phyloP scores from a whole-genome alignment of 2,888 invertebrate species.

The Calliphora vomitoria region DNA sequence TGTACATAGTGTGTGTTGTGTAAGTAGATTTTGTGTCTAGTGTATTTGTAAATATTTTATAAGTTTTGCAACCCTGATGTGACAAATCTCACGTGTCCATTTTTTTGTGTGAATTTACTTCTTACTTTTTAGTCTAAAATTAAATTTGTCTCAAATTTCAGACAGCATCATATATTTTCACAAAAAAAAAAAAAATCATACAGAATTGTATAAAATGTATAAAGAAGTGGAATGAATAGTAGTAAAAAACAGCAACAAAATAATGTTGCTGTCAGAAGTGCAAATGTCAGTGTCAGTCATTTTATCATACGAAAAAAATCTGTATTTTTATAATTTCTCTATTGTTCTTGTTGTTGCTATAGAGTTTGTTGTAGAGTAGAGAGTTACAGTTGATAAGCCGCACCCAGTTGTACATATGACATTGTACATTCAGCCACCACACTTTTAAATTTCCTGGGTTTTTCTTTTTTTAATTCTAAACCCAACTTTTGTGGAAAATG shows the following conservation, averaged over 20 bases:
- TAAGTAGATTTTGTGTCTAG: conserved; percentile 67
- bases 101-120: conserved; percentile 64
- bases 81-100: conserved; percentile 74
- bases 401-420: conserved; percentile 51
- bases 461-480: conserved; percentile 32
- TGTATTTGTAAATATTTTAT: conserved; percentile 71
- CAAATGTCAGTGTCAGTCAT: conserved; percentile 74
- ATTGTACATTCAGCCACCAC: conserved; percentile 39
- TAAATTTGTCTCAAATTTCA: conserved; percentile 74
- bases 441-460: conserved; percentile 52
- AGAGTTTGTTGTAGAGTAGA: conserved; percentile 4
- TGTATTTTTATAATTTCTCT: conserved; percentile 48
- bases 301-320: conserved; percentile 62
- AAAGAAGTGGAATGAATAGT: conserved; percentile 36
- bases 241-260: conserved; percentile 48
- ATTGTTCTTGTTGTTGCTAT: conserved; percentile 40
- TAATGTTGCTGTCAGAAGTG: conserved; percentile 71
- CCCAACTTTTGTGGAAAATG: conserved; percentile 57
- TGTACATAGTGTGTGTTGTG: conserved; percentile 12
- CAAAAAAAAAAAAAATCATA: conserved; percentile 19
- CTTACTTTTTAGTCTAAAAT: conserved; percentile 67
- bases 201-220: background rate
- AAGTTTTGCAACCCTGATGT: conserved; percentile 73
- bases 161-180: conserved; percentile 60
- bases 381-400: conserved; percentile 56